A percentile compares a stretch with the other conserved stretches of the same genome.
Conservation (phyloP, 1,140 invertebrate species). For the Mylabris phalerata region DNA sequence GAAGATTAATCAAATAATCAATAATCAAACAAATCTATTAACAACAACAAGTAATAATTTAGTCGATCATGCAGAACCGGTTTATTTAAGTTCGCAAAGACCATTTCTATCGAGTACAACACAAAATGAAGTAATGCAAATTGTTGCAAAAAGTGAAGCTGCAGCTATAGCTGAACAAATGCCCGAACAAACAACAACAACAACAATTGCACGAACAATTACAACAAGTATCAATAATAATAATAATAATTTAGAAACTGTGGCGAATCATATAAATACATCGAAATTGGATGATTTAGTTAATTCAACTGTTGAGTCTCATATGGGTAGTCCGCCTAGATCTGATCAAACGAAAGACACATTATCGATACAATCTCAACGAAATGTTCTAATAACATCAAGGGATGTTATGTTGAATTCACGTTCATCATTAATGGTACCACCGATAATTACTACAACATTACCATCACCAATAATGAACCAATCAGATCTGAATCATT, state of each 20-base stretch:
- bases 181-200: conserved; percentile 39
- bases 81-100: conserved; percentile 20
- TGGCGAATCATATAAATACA: conserved; percentile 42
- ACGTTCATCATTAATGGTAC: conserved; percentile 36
- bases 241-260: conserved; percentile 42
- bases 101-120: conserved; percentile 17
- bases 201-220: conserved; percentile 43
- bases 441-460: conserved; percentile 31
- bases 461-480: conserved; percentile 22
- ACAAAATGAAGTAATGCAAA: conserved; percentile 19
- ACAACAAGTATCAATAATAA: conserved; percentile 31
- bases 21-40: not conserved
- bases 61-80: conserved; percentile 4
- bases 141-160: conserved; percentile 41
- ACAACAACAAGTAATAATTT: not conserved
- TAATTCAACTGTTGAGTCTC: conserved; percentile 55
- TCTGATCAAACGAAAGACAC: conserved; percentile 26
- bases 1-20: conserved; percentile 5
- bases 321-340: conserved; percentile 42
- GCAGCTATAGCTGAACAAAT: conserved; percentile 45
- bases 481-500: conserved; percentile 28
- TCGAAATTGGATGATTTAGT: conserved; percentile 57
- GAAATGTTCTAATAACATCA: conserved; percentile 45
- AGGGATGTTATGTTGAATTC: conserved; percentile 48
- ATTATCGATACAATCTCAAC: conserved; percentile 39